phyloP scores from a whole-genome alignment of 2,888 invertebrate species.

The Drosophila hawaiiensis region DNA sequence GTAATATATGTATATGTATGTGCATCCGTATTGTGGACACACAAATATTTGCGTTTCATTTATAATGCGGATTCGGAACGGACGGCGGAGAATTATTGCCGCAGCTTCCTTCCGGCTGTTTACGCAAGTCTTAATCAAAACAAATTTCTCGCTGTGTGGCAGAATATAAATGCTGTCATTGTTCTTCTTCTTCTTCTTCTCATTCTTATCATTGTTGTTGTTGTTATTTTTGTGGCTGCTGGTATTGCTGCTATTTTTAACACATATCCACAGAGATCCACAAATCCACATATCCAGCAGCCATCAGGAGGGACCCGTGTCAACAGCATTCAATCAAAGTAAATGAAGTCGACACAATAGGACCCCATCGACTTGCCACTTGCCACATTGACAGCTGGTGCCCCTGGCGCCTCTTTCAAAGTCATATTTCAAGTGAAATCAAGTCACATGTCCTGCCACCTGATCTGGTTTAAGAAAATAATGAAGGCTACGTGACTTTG shows the following conservation, averaged over 20 bases:
- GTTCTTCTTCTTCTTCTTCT: not conserved
- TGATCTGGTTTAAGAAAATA: slow-evolving; percentile 17
- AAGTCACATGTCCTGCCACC: slow-evolving; percentile 64
- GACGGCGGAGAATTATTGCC: slow-evolving; percentile 15
- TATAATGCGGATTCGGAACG: slow-evolving; percentile 33
- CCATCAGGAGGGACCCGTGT: slow-evolving; percentile 31
- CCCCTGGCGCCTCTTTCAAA: not conserved
- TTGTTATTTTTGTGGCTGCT: not conserved
- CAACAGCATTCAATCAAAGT: slow-evolving; percentile 68
- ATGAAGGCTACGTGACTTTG: slow-evolving; percentile 28
- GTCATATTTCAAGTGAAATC: slow-evolving; percentile 29
- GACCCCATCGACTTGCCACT: slow-evolving; percentile 15
- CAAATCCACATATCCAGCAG: slow-evolving; percentile 9
- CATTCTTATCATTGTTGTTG: slow-evolving; percentile 1
- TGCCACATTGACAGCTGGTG: slow-evolving; percentile 27
- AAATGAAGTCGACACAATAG: slow-evolving; percentile 38
- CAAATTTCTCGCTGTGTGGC: slow-evolving; percentile 47
- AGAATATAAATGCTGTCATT: slow-evolving; percentile 22
- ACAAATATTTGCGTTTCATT: slow-evolving; percentile 73
- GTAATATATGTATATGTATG: not conserved
- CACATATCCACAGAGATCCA: slow-evolving; percentile 16
- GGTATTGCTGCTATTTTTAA: slow-evolving; percentile 51
- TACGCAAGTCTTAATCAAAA: slow-evolving; percentile 69
- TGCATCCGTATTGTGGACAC: slow-evolving; percentile 55
- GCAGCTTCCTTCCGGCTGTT: slow-evolving; percentile 55